Evolutionary conservation across 2,797 vertebrate species (phyloP).

Genomic region (Lepilemur septentrionalis): DNA sequence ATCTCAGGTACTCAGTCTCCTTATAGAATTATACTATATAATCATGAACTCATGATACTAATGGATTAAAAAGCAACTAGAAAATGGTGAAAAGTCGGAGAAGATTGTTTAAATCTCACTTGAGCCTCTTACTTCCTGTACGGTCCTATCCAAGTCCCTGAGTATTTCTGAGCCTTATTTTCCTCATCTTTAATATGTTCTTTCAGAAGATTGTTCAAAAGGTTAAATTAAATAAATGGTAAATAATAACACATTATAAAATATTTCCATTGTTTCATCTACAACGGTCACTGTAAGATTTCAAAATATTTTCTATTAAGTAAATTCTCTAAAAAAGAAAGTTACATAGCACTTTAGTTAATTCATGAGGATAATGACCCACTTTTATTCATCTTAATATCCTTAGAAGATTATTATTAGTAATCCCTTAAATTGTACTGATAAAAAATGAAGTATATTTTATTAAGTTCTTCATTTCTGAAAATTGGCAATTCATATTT

Average conservation of each 20-base stretch:
- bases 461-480: neutral
- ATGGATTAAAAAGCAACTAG: neutral
- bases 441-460: neutral
- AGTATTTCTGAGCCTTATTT: neutral
- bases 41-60: neutral
- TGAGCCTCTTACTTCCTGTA: neutral
- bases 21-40: neutral
- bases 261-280: neutral
- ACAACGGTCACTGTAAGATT: neutral
- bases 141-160: neutral
- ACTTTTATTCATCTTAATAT: neutral
- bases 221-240: neutral
- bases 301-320: neutral
- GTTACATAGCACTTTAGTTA: neutral
- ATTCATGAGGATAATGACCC: neutral
- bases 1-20: neutral
- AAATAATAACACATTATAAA: neutral
- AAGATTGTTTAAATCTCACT: neutral
- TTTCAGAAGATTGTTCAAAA: neutral
- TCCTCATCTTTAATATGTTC: neutral
- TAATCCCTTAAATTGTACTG: neutral
- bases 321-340: neutral
- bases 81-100: neutral
- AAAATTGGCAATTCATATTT: neutral
- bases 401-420: neutral